Base-by-base conservation (phyloP, 30 jellyfish, hydroid and myxozoan genomes). In the Cassiopea xamachana region DNA sequence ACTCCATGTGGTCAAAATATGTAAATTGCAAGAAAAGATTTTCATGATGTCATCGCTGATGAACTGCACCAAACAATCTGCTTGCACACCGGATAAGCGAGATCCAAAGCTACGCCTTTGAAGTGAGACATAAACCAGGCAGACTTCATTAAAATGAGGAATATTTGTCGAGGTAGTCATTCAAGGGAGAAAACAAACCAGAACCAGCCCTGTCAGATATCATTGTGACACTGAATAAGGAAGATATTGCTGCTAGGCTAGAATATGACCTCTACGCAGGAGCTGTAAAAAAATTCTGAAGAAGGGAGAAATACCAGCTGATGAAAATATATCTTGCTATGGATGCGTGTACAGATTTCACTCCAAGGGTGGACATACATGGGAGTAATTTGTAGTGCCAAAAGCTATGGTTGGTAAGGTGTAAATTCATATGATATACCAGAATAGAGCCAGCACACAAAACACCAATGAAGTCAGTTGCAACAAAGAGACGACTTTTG, bases 1-100 rank as follows among this genome's bases (percentile, higher is more conserved):
- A 27, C 39, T 27, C 39, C 39, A 27, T 27, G 39, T 27, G 39
- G 39, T 27, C 39, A 27, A 27, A 27, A 27, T 27, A 27, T 27
- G 39, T 27, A 27, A 27, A 27, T 27, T 27, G 39, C 39, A 27
- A 27, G 39, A 27, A 27, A 27, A 27, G 39, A 27, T 27, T 27
- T 27, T 27, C 39, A 27, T 27, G 39, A 27, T 27, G 39, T 27
- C 39, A 27, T 27, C 39, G 39, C 39, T 27, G 39, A 27, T 27
- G 39, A 76, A 69, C 77, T 60, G 94, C 87, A 16, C 93, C 89
- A 15, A 84, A 84, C 69, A 91, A 91, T 58, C 86, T 82, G 18
- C 81, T 89, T 74, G 93, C 93, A 27, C 83, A 91, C 16, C 84
- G 97, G 97, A 77, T 77, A 48, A 81, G 92, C 79, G 92, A 81